A percentile compares a stretch with the other conserved stretches of the same genome.
Evolutionary conservation across 2,888 invertebrate genomes (phyloP).

Genomic region (Idaea dimidiata): DNA sequence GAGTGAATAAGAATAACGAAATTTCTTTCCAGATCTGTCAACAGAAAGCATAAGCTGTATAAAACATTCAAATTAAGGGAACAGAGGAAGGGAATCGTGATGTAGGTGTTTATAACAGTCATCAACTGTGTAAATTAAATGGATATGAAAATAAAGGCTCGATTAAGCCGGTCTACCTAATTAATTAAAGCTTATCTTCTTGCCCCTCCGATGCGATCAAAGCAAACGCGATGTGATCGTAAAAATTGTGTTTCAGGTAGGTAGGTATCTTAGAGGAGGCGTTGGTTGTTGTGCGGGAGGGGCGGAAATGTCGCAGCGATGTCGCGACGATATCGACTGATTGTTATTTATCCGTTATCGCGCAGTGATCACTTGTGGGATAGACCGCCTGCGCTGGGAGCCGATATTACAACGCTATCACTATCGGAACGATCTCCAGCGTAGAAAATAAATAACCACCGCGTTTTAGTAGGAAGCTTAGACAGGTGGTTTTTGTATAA

Average conservation of each 20-base stretch:
- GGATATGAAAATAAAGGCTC: conserved; percentile 59
- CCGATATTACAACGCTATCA: conserved; percentile 39
- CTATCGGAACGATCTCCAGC: conserved; percentile 48
- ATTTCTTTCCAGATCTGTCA: not conserved
- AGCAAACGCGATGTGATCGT: conserved; percentile 57
- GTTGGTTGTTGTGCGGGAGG: conserved; percentile 27
- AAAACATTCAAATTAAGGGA: conserved; percentile 51
- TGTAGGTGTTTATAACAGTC: conserved; percentile 61
- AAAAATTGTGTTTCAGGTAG: conserved; percentile 55
- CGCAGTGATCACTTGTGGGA: conserved; percentile 44
- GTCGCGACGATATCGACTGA: conserved; percentile 60
- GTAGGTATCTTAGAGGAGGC: conserved; percentile 45
- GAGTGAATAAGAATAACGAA: not conserved
- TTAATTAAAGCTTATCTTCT: conserved; percentile 63
- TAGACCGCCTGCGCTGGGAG: conserved; percentile 51
- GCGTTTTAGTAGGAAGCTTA: conserved; percentile 33
- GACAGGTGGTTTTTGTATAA: conserved; percentile 28
- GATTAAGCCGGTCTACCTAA: conserved; percentile 58
- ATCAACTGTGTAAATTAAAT: conserved; percentile 61
- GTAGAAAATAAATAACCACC: conserved; percentile 49
- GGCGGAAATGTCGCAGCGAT: conserved; percentile 31
- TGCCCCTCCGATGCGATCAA: conserved; percentile 48
- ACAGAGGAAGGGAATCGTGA: conserved; percentile 51
- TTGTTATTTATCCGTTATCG: conserved; percentile 69
- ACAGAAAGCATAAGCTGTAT: conserved; percentile 30